Evolutionary conservation across 2,797 vertebrate genomes (phyloP).

Genomic region (Salmo trutta): DNA sequence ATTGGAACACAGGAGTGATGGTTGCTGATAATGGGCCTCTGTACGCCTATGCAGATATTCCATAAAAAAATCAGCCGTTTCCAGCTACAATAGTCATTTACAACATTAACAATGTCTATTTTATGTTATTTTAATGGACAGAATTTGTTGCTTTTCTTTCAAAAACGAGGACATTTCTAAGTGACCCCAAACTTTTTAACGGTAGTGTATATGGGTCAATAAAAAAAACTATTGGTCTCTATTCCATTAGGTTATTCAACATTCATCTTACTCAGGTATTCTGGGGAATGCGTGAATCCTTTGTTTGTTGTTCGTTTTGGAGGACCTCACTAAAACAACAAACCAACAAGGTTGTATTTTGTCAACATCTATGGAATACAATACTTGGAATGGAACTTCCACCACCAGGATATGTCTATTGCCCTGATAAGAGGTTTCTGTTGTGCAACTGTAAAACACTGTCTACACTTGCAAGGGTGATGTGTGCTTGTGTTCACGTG

Average conservation of each 20-base stretch:
- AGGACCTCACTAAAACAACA: background rate
- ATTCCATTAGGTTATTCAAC: background rate
- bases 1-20: too few relatives aligned
- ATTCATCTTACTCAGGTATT: background rate
- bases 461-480: background rate
- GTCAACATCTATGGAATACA: background rate
- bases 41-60: too few relatives aligned
- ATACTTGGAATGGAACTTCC: background rate
- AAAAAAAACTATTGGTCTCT: background rate
- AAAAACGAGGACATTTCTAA: too few relatives aligned
- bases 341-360: background rate
- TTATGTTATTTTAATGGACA: too few relatives aligned
- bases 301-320: background rate
- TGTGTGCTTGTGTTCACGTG: background rate
- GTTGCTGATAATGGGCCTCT: too few relatives aligned
- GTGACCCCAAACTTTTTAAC: background rate
- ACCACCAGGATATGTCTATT: conserved; percentile 1
- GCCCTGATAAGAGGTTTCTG: conserved; percentile 12
- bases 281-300: background rate
- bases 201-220: background rate
- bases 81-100: too few relatives aligned
- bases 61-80: too few relatives aligned
- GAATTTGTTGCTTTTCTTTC: too few relatives aligned
- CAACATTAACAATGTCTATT: too few relatives aligned
- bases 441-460: background rate